Base-by-base conservation (phyloP, 2,888 invertebrate genomes). In the Apodemia mormo region DNA sequence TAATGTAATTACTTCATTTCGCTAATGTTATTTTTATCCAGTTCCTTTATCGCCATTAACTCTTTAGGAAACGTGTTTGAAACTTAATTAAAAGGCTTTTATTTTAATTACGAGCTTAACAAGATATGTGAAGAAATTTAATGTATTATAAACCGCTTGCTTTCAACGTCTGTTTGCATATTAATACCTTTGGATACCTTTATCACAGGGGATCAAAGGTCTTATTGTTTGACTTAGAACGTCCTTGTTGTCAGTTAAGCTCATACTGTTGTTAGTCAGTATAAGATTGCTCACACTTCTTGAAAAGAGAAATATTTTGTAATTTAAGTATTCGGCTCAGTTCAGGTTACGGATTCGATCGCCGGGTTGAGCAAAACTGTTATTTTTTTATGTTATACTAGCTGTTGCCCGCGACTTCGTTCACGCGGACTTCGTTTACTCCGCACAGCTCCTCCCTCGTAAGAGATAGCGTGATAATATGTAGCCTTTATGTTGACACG, bases 91-190 rank as follows among this genome's bases (percentile, higher is more conserved):
- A 29, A 29, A 29, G 29, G 58, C 22, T 58, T 58, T 58, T 10
- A 58, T 58, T 58, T 58, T 29, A 29, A 29, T 58, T 58, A 58
- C 58, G 7, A 58, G 58, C 29, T 58, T 58, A 58, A 58, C 58
- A 61, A 49, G 49, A 49, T 49, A 49, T 61, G 61, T 30, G 61
- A 61, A 61, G 61, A 61, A 30, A 30, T 61, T 61, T 61, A 61
- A 61, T 61, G 49, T 49, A 49, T 49, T 49, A 49, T 49, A 49
- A 49, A 61, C 61, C 61, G 30, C 33, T 33, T 33, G 61, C 61
- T 61, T 56, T 61, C 29, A 33, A n/a, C 49, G 14, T 49, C 33
- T 30, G 61, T 30, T 30, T 61, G 29, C 33, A 33, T 33, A 30
- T 61, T 61, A 61, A 61, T 61, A 61, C 61, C 61, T 61, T 33